Base-by-base conservation (phyloP, 1,140 invertebrate species). In the Chlorops oryzae region DNA sequence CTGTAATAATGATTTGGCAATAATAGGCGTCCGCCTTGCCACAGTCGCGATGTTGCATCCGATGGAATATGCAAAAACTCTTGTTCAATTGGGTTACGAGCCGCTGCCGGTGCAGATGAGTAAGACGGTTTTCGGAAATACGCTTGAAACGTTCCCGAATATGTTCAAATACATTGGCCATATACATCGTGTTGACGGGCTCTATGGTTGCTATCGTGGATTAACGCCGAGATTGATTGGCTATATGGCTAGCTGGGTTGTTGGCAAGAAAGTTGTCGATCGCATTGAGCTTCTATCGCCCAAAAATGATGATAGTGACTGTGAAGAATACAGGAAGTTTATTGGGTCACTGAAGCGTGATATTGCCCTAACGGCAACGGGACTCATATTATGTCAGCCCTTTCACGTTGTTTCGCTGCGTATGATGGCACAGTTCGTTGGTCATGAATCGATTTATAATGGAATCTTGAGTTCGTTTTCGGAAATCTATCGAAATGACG, bases 341-440 rank as follows among this genome's bases (percentile, higher is more conserved):
- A n/a, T n/a, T n/a, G n/a, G n/a, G 53, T 73, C 25, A 74, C 66
- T 85, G 3, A 73, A 79, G 58, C 80, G 82, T 57, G 84, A 88
- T 65, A 74, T 89, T 52, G 75, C 85, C 42, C 78, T 84, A 60
- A 81, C 84, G 62, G 80, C 82, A 25, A 82, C 81, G 32, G 86
- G 85, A 32, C 83, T 92, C 38, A 73, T 91, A 48, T 80, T 84
- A 12, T 87, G 88, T 49, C 90, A 95, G 69, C 92, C 92, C 13
- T 86, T 95, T 64, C 86, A 92, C 73, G 89, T 92, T 24, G 85
- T 91, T 46, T 82, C 87, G 18, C 65, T 92, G 24, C 79, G 92
- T 63, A 88, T 86, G 78, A 92, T 94, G 87, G 90, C 90, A n/a
- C 89, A 93, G 58, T 94, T 94, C 79, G 81, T 94, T 55, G 92